These are phyloP conservation scores for Tetragonula carbonaria DNA, from an alignment of 2,888 invertebrate genomes.

Conservation along the genomic window DNA sequence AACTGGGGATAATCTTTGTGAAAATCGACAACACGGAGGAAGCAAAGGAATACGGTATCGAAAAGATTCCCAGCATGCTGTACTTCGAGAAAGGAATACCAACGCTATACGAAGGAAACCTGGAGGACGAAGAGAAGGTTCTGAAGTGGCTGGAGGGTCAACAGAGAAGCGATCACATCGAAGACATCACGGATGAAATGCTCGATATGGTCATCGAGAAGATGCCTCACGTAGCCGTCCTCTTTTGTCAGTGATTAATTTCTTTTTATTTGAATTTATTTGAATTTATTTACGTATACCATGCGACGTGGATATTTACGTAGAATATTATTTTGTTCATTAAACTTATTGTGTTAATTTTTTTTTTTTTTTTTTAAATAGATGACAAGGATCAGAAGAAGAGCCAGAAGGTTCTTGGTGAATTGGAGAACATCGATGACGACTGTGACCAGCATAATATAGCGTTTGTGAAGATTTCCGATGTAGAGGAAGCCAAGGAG, in stretches of 20 bases:
- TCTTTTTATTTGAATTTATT: conserved; percentile 3
- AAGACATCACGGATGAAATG: conserved; percentile 98
- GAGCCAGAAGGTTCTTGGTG: conserved; percentile 92
- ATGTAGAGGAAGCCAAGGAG: conserved; percentile 94
- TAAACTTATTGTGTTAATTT: neutral
- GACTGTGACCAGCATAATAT: conserved; percentile 97
- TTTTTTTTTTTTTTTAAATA: conserved; percentile 80
- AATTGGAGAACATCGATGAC: conserved; percentile 96
- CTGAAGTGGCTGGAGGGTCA: conserved; percentile 94
- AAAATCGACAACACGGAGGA: conserved; percentile 96
- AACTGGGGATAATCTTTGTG: conserved; percentile 94
- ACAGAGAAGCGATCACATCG: conserved; percentile 94
- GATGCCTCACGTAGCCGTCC: conserved; percentile 94
- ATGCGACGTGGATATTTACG: neutral
- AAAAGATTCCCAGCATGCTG: conserved; percentile 93
- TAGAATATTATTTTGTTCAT: neutral
- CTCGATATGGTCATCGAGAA: conserved; percentile 94
- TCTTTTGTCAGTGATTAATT: conserved; percentile 91
- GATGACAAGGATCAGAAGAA: conserved; percentile 96
- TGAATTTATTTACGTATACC: neutral
- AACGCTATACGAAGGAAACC: conserved; percentile 91
- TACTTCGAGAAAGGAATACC: conserved; percentile 96
- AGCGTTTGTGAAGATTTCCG: conserved; percentile 95
- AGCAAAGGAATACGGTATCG: conserved; percentile 95
- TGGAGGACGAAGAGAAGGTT: conserved; percentile 95